Evolutionary conservation across 2,113 vertebrate species (phyloP).

Genomic region (Edolisoma coerulescens): DNA sequence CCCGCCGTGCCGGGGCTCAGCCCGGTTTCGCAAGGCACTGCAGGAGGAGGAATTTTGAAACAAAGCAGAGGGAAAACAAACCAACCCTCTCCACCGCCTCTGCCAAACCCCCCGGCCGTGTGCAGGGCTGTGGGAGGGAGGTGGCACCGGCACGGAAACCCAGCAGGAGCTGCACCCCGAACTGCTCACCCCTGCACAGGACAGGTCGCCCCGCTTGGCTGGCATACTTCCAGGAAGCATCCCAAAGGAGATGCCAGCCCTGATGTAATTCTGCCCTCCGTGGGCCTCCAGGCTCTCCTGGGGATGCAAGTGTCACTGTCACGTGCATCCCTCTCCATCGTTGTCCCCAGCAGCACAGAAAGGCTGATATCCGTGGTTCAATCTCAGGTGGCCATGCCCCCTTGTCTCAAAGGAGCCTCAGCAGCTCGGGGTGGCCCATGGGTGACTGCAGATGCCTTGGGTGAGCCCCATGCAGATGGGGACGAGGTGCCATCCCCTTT

Average conservation of each 20-base stretch:
- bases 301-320: background rate
- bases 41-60: background rate
- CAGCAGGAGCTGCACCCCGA: background rate
- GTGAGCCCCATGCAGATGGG: background rate
- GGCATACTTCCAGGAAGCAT: background rate
- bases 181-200: background rate
- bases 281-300: background rate
- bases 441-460: background rate
- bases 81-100: background rate
- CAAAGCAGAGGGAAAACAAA: constrained; percentile 15
- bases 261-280: background rate
- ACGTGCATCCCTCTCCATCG: background rate
- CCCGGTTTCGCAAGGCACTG: background rate
- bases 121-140: background rate
- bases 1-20: accelerated
- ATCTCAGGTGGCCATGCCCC: accelerated
- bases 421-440: background rate
- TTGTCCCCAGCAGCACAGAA: background rate
- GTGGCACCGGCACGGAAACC: background rate
- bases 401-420: accelerated
- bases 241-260: background rate
- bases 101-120: accelerated
- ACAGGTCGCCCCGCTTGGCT: accelerated
- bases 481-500: accelerated
- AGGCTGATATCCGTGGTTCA: background rate